A percentile compares a stretch with the other conserved stretches of the same genome.
Conservation (phyloP, 1,140 invertebrate species). For the Zaprionus capensis region DNA sequence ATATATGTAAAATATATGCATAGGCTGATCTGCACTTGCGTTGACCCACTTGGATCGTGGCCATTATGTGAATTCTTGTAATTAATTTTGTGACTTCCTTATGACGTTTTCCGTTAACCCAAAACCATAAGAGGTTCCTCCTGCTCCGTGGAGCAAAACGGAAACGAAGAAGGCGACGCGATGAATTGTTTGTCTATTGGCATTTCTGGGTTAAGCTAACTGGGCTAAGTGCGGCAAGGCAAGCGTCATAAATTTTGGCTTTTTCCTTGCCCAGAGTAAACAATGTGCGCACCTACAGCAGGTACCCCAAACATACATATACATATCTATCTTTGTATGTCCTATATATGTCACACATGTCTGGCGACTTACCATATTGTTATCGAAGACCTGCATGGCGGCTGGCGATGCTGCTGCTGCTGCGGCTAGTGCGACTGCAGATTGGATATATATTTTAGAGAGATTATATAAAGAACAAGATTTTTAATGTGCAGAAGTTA, state of each 20-base stretch:
- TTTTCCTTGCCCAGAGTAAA: conserved; percentile 31
- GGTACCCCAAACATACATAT: neutral
- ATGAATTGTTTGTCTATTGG: conserved; percentile 54
- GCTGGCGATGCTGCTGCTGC: conserved; percentile 33
- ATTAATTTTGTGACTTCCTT: conserved; percentile 74
- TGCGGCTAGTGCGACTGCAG: conserved; percentile 29
- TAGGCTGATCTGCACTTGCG: conserved; percentile 30
- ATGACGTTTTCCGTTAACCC: conserved; percentile 14
- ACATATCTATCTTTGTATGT: no score
- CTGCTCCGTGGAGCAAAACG: neutral
- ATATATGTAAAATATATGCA: conserved; percentile 4
- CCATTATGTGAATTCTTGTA: conserved; percentile 78
- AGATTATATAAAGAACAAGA: neutral
- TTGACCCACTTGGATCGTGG: conserved; percentile 79
- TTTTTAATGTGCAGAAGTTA: neutral
- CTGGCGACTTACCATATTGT: conserved; percentile 73
- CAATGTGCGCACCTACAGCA: conserved; percentile 5
- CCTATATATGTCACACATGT: neutral
- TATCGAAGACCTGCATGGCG: conserved; percentile 81
- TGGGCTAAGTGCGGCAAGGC: conserved; percentile 60
- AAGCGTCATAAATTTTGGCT: conserved; percentile 38
- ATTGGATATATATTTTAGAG: conserved; percentile 8
- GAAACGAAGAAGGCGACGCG: neutral
- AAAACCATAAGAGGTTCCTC: neutral
- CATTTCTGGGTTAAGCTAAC: conserved; percentile 73